A percentile compares a stretch with the other conserved stretches of the same genome.
Conservation (phyloP, 1,140 invertebrate genomes). For the Nasonia longicornis region DNA sequence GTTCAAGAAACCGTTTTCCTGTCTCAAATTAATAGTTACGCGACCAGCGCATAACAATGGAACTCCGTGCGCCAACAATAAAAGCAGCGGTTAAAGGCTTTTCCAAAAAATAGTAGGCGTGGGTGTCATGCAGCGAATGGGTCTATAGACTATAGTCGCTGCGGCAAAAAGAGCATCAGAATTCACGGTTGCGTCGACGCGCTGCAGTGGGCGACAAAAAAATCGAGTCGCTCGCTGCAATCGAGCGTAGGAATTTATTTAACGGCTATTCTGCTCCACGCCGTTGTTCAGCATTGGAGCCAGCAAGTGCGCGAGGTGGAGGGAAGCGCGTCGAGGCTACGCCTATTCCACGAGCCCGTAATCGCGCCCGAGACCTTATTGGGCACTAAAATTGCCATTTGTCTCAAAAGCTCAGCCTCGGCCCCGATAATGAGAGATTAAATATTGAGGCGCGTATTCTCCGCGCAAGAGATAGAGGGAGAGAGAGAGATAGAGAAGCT, state of each 20-base stretch:
- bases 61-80: background rate
- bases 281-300: background rate
- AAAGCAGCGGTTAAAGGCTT: background rate
- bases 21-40: background rate
- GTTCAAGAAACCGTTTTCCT: background rate
- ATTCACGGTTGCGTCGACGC: background rate
- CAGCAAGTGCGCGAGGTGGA: background rate
- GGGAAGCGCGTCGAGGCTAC: background rate
- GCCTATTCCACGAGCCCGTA: constrained; percentile 42
- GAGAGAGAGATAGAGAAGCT: constrained; percentile 44
- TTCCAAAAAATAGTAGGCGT: background rate
- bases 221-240: background rate
- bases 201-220: background rate
- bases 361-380: constrained; percentile 55
- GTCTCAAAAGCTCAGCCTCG: constrained; percentile 65
- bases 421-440: constrained; percentile 68
- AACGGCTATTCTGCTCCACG: background rate
- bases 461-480: constrained; percentile 40
- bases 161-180: background rate
- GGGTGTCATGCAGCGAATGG: too few species aligned
- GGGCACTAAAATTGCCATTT: constrained; percentile 65
- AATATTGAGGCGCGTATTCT: constrained; percentile 66
- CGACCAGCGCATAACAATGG: background rate
- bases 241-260: constrained; percentile 12
- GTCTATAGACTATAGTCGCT: background rate